Conservation (phyloP, 2,113 vertebrate genomes). For the Nasalis larvatus region DNA sequence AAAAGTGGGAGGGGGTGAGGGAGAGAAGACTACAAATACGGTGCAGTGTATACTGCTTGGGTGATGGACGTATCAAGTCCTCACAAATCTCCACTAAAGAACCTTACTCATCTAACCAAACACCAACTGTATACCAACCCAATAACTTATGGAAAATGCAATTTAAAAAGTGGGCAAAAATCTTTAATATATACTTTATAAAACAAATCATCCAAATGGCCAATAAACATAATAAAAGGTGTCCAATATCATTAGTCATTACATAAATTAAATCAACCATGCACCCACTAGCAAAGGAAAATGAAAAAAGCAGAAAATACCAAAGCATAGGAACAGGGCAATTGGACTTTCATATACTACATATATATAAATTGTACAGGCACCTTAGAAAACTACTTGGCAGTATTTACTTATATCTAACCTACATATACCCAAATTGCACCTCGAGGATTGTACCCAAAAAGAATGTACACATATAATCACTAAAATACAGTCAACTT, state of each 20-base stretch:
- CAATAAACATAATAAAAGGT: neutral
- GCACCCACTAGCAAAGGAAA: neutral
- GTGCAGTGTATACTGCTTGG: no score
- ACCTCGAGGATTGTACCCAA: neutral
- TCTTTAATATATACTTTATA: neutral
- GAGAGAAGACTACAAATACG: no score
- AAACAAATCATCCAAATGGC: neutral
- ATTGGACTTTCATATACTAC: neutral
- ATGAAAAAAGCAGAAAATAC: neutral
- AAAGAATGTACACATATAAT: neutral
- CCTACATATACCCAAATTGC: neutral
- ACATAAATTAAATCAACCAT: neutral
- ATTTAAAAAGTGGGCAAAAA: neutral
- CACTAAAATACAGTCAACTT: neutral
- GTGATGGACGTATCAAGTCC: no score
- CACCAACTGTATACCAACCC: no score
- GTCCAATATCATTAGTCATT: neutral
- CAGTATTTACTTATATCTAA: neutral
- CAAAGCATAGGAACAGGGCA: neutral
- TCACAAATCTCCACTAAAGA: no score
- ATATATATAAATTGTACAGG: neutral
- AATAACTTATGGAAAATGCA: no score
- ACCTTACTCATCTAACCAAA: no score
- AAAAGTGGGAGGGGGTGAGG: no score
- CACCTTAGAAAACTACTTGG: neutral